These are phyloP conservation scores for Calcarius ornatus DNA, from an alignment of 2,113 vertebrate species.

Conservation along the genomic window DNA sequence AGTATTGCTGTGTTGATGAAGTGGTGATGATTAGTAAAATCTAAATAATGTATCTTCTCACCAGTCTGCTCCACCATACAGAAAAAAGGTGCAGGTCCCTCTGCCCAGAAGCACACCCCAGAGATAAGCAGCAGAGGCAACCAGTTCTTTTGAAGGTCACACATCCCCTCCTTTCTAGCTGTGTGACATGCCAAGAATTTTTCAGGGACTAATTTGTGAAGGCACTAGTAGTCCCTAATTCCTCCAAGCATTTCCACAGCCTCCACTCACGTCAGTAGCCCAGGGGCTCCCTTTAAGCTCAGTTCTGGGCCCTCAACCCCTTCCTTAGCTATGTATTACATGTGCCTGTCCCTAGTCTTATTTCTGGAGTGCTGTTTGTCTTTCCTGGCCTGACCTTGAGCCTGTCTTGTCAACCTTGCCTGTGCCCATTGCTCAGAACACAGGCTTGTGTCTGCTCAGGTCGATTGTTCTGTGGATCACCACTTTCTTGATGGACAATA, in stretches of 20 bases:
- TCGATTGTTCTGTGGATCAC: background rate
- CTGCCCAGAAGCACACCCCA: background rate
- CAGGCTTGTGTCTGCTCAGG: background rate
- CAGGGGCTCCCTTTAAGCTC: background rate
- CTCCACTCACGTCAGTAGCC: too few species aligned
- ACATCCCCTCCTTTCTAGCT: background rate
- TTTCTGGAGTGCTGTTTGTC: background rate
- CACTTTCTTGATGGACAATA: background rate
- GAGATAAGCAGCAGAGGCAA: background rate
- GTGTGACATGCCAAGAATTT: background rate
- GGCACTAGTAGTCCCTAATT: background rate
- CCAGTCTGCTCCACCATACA: background rate
- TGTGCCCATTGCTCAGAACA: background rate
- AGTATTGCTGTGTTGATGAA: background rate
- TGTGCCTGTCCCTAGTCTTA: background rate
- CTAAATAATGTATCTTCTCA: background rate
- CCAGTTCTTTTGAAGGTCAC: background rate
- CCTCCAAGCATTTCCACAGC: background rate
- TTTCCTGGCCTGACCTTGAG: background rate
- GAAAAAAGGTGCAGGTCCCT: background rate
- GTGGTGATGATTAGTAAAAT: background rate
- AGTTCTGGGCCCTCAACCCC: background rate
- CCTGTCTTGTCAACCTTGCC: background rate
- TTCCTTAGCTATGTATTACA: background rate
- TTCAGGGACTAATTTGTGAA: background rate